These are phyloP conservation scores for Tridacna crocea DNA, from an alignment of 2,888 invertebrate species.

Conservation along the genomic window DNA sequence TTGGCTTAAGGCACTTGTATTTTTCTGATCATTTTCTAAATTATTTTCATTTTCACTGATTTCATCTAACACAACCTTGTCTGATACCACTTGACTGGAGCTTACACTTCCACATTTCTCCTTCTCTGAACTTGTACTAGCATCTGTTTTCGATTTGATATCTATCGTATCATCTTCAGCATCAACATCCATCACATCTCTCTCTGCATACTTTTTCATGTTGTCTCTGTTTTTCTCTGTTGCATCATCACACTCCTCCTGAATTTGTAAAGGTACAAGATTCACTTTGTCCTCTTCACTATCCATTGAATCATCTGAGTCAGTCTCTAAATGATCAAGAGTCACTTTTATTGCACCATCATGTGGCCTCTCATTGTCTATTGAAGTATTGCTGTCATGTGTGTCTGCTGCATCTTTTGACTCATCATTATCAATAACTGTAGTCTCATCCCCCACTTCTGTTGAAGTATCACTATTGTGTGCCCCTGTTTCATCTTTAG, in stretches of 20 bases:
- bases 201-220: not conserved
- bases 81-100: not conserved
- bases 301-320: slow-evolving; percentile 10
- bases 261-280: slow-evolving; percentile 18
- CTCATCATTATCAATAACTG: not conserved
- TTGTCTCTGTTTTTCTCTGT: not conserved
- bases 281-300: not conserved
- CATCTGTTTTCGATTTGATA: not conserved
- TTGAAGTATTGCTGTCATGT: not conserved
- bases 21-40: not conserved
- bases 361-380: not conserved
- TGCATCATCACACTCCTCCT: slow-evolving; percentile 15
- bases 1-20: not conserved
- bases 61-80: not conserved
- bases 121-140: not conserved
- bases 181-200: not conserved
- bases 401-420: not conserved
- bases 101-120: not conserved
- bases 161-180: not conserved
- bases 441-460: not conserved
- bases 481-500: not conserved
- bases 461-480: not conserved
- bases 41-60: not conserved
- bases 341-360: not conserved
- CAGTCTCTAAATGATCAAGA: not conserved